A percentile compares a stretch with the other conserved stretches of the same genome.
These are phyloP conservation scores for Caenorhabditis sp. DNA, from an alignment of 2,888 invertebrate genomes.

Conservation along the genomic window DNA sequence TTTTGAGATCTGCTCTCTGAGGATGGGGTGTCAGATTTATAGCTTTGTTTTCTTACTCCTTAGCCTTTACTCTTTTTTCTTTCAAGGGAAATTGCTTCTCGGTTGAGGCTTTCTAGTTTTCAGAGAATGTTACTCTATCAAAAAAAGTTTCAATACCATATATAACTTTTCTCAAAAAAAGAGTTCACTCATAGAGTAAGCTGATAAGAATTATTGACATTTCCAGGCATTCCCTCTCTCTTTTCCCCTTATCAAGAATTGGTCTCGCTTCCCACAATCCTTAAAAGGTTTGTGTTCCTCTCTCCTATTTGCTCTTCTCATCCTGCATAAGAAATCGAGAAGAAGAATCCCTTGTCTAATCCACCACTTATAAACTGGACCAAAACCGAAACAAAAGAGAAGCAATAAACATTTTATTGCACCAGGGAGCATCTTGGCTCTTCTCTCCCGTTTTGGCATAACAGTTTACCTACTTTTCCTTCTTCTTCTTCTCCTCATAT, in stretches of 20 bases:
- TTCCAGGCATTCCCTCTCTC: not conserved
- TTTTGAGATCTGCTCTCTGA: slow-evolving; percentile 29
- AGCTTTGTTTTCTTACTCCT: slow-evolving; percentile 43
- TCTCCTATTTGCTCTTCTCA: slow-evolving; percentile 25
- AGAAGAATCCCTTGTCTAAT: slow-evolving; percentile 42
- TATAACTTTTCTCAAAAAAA: not conserved
- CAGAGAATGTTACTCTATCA: not conserved
- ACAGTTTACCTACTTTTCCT: slow-evolving; percentile 52
- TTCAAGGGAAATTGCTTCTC: slow-evolving; percentile 9
- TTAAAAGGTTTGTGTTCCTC: slow-evolving; percentile 14
- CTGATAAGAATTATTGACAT: slow-evolving; percentile 40
- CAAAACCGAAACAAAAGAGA: slow-evolving; percentile 35
- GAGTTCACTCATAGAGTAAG: slow-evolving; percentile 20
- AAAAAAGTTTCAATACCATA: not conserved
- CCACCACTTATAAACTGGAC: slow-evolving; percentile 48
- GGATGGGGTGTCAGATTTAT: slow-evolving; percentile 40
- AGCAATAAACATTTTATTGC: slow-evolving; percentile 46
- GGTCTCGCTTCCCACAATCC: not conserved
- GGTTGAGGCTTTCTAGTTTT: not conserved
- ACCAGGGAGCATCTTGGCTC: slow-evolving; percentile 17
- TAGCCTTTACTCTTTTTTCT: not conserved
- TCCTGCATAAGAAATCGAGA: slow-evolving; percentile 12
- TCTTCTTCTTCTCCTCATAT: not conserved
- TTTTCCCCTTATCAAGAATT: slow-evolving; percentile 1
- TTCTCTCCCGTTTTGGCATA: slow-evolving; percentile 17